Evolutionary conservation across 2,888 invertebrate species (phyloP), one percentile per base, ranked within the genome.

Genomic region (Scaptomyza parva): DNA sequence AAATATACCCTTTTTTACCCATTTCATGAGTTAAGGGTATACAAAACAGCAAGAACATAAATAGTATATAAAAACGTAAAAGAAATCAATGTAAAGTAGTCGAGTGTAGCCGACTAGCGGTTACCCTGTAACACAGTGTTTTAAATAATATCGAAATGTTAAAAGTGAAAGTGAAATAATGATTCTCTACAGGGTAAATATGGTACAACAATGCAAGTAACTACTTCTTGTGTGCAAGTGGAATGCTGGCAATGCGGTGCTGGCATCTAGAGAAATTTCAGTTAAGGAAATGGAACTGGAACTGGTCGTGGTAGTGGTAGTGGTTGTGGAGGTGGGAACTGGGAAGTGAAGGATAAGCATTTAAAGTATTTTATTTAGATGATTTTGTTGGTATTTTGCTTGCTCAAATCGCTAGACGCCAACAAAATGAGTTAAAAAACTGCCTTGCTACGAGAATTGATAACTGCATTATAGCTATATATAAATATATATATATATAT

Each of bases 371-470:
- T 48, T 35, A 3, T 53, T 53, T 18, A 37, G 40, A 30, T 39
- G 50, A n/a, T 55, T 44, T 58, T 51, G 57, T 28, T 33, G 30
- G 44, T 52, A 5, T 37, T 57, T n/a, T 9, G 12, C 14, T 14
- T 18, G 67, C 66, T 67, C 35, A 58, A 52, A 55, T 67, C 60
- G 62, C 72, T 55, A 50, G 48, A 50, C 41, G 57, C 50, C 53
- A 67, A 57, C 41, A 14, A 30, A 12, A 11, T 1, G n/a, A 33
- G 12, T 44, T 43, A 28, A 33, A 51, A 64, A 64, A 53, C 52
- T 70, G 76, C 61, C 76, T 62, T 50, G 45, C 74, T 67, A 73
- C 54, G 44, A 63, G 53, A 53, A 50, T 65, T 43, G 47, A 51
- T 47, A 71, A 54, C 50, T 53, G 47, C 33, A 66, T 53, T 43